Evolutionary conservation across 1,140 invertebrate species (phyloP), one percentile per base, ranked within the genome.

Genomic region (Bicyclus anynana): DNA sequence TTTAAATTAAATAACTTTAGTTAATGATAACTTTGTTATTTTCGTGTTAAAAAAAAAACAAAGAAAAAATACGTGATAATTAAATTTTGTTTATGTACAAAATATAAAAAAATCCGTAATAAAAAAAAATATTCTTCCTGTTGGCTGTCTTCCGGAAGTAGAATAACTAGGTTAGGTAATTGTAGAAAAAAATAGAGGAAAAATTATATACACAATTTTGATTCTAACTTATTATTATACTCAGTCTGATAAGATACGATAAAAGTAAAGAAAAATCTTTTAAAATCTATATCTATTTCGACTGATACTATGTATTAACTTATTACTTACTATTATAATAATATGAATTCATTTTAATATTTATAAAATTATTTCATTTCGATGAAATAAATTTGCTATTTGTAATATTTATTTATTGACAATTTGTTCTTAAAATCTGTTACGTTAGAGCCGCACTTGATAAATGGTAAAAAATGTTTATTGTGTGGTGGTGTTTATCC

Each of bases 241-340:
- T 53, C 51, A 53, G 51, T 53, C 51, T 53, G 51, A 42, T 42
- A 27, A 53, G 37, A 40, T 33, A 37, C 26, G 29, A 33, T 53
- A 38, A 44, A 53, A 53, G n/a, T 53, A 53, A 53, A 16, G 50
- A 52, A 52, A 49, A 42, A 27, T 27, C 50, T 52, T 4, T 23
- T 23, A 23, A 52, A 53, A 10, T 33, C 10, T 33, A 33, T 44
- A 44, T 20, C 18, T 21, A 44, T 44, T 9, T 21, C 17, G 17
- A 44, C 17, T 44, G 21, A n/a, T 20, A 21, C 40, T 44, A 44
- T 44, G n/a, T 7, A 40, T 40, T 40, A n/a, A n/a, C n/a, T n/a
- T n/a, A n/a, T n/a, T n/a, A n/a, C n/a, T n/a, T n/a, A n/a, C n/a
- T n/a, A n/a, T n/a, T n/a, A 5, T 40, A 1, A 40, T 14, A 17